Percentiles rank a stretch among this genome's conserved stretches.
These are phyloP conservation scores for Eueremaeus valkanovi DNA, from an alignment of 2,888 invertebrate genomes.

Conservation along the genomic window DNA sequence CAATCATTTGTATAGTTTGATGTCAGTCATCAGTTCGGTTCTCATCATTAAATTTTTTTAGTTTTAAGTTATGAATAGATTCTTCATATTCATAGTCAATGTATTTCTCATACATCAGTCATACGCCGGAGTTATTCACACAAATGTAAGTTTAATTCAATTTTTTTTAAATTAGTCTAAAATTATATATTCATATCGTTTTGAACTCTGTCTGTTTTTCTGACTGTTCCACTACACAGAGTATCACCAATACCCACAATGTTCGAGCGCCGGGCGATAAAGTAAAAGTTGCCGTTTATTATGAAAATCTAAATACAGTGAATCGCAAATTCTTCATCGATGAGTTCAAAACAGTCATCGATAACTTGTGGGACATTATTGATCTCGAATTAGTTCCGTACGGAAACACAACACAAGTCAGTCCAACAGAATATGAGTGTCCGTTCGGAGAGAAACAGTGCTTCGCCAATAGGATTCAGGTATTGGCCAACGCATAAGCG, in stretches of 20 bases:
- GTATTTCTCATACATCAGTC: constrained; percentile 22
- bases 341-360: constrained; percentile 17
- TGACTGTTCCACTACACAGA: too few relatives aligned
- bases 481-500: too few relatives aligned
- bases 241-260: too few relatives aligned
- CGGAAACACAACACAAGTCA: constrained; percentile 8
- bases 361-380: constrained; percentile 14
- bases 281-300: constrained; percentile 33
- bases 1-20: not conserved
- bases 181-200: not conserved
- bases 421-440: not conserved
- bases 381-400: constrained; percentile 37
- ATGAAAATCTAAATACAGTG: constrained; percentile 30
- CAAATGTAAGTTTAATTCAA: not conserved
- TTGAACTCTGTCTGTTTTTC: too few relatives aligned
- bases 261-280: not conserved
- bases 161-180: not conserved
- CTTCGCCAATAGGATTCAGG: constrained; percentile 34
- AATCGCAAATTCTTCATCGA: constrained; percentile 32
- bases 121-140: not conserved
- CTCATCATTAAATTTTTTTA: not conserved
- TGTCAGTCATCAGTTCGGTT: not conserved
- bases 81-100: not conserved
- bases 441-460: constrained; percentile 35
- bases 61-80: not conserved